Evolutionary conservation across 2,797 vertebrate species (phyloP), one percentile per base, ranked within the genome.

Genomic region (Neomorphus geoffroyi): DNA sequence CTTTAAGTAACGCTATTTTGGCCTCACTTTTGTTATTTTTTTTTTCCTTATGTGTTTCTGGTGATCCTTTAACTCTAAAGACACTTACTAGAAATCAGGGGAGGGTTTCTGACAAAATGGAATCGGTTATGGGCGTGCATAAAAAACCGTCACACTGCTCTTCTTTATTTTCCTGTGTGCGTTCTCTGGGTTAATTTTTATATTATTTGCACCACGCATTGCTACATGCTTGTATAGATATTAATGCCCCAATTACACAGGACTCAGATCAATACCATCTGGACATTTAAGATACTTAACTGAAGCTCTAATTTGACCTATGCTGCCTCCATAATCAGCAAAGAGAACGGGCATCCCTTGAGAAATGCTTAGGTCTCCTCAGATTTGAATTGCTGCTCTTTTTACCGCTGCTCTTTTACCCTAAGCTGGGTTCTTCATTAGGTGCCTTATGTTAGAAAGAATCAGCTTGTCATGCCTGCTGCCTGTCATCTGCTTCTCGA

Each of bases 211-310:
- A 70, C 77, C 75, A 89, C 89, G 79, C 58, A 2, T 86, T 86
- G 41, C 62, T 95, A 64, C 74, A 84, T 41, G 50, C 78, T 88
- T 69, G 41, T 53, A 41, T 35, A 89, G 67, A 83, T 96, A 90
- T 91, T 93, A 95, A 88, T 91, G 77, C 48, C 56, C 71, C 92
- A 94, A 77, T 96, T 97, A 94, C 88, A 84, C 23, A 73, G 51
- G 46, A 79, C 86, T 71, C 54, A 94, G 96, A 96, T 96, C 96
- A 95, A 95, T 96, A 84, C 96, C 96, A 96, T 94, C 93, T 96
- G 96, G 94, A 93, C 88, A 60, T 75, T 93, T 96, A 90, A 94
- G 93, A 84, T 90, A 75, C 73, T 95, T 96, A 94, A 93, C 80
- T 73, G 86, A 92, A 94, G 60, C 39, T 94, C 88, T 94, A 72